A percentile compares a stretch with the other conserved stretches of the same genome.
These are phyloP conservation scores for human DNA, from an alignment of 2,113 vertebrate genomes.

Conservation along the genomic window DNA sequence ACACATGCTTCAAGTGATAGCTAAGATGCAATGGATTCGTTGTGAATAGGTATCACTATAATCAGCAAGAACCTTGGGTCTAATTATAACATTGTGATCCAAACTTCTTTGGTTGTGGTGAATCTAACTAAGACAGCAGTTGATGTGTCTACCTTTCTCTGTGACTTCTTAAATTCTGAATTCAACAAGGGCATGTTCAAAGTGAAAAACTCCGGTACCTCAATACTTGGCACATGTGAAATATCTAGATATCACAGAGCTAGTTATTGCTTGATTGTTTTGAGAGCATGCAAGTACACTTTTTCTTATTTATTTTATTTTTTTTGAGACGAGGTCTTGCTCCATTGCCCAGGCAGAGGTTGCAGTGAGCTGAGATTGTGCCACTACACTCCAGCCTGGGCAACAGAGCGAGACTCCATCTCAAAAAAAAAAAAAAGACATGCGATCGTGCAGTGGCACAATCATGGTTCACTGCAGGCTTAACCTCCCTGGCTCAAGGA, in stretches of 20 bases:
- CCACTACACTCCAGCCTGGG: no score
- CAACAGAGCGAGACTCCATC: no score
- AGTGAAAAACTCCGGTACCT: background rate
- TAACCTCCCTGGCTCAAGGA: no score
- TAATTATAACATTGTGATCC: constrained; percentile 20
- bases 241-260: background rate
- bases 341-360: no score
- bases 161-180: background rate
- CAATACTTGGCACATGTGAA: background rate
- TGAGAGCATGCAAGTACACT: no score
- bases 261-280: background rate
- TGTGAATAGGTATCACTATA: background rate
- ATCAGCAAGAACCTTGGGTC: background rate
- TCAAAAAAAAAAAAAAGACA: no score
- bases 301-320: no score
- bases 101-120: background rate
- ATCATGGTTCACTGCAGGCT: no score
- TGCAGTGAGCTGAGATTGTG: no score
- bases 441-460: no score
- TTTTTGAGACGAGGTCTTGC: no score
- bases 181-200: background rate
- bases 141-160: background rate
- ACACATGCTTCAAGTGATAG: constrained; percentile 59
- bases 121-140: background rate
- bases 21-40: background rate